These are phyloP conservation scores for Zaprionus ghesquierei DNA, from an alignment of 1,140 invertebrate species.

Conservation along the genomic window DNA sequence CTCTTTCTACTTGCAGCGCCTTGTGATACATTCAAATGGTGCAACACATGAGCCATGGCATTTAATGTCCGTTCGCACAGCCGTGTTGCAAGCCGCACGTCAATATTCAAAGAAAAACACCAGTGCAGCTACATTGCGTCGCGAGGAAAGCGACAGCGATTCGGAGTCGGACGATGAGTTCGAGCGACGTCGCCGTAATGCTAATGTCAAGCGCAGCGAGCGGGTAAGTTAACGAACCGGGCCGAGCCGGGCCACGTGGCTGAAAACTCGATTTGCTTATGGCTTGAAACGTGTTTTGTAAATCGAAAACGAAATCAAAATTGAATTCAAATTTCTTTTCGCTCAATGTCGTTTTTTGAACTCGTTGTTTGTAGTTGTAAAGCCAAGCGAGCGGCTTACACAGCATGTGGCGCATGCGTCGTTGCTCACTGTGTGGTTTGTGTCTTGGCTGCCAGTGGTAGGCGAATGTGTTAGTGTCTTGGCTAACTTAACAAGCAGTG, in stretches of 20 bases:
- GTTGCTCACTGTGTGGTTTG: background rate
- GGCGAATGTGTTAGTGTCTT: background rate
- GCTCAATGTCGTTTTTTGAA: constrained; percentile 50
- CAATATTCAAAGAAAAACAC: constrained; percentile 70
- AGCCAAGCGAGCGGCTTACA: background rate
- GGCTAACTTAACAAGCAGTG: background rate
- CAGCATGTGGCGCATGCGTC: constrained; percentile 18
- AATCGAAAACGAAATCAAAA: background rate
- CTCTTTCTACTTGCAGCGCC: constrained; percentile 44
- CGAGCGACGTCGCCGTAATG: constrained; percentile 77
- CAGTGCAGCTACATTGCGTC: constrained; percentile 50
- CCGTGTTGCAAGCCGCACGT: constrained; percentile 46
- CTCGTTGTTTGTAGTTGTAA: constrained; percentile 11
- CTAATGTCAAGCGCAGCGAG: constrained; percentile 82
- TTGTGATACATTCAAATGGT: constrained; percentile 21
- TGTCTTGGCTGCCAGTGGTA: background rate
- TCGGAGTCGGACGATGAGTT: constrained; percentile 86
- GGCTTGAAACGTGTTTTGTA: constrained; percentile 48
- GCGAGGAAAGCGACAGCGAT: constrained; percentile 84
- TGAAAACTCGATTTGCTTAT: constrained; percentile 5
- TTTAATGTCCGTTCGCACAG: constrained; percentile 8
- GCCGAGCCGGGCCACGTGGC: constrained; percentile 40
- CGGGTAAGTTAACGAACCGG: constrained; percentile 82
- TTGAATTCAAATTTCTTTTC: background rate
- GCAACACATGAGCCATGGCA: constrained; percentile 19